Evolutionary conservation across 2,113 vertebrate species (phyloP).

Genomic region (Eulacestoma nigropectus): DNA sequence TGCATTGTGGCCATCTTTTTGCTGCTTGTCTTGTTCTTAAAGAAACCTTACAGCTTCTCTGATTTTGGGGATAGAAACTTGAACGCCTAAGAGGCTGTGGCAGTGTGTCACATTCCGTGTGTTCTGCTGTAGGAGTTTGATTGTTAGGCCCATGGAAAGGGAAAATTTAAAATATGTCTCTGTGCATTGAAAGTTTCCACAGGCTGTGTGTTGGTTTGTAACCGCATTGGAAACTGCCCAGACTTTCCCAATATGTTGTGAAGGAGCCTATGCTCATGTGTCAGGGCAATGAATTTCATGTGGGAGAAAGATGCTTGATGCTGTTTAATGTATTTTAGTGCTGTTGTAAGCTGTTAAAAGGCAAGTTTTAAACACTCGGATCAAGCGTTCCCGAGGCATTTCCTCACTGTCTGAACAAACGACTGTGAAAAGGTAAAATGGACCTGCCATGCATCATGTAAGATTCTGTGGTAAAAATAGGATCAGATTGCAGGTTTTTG

Average conservation of each 20-base stretch:
- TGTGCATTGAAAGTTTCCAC: neutral
- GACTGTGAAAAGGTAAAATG: neutral
- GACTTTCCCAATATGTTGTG: fast-evolving
- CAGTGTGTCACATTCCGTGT: fast-evolving
- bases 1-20: neutral
- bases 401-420: neutral
- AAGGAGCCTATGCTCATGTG: neutral
- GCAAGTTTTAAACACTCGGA: neutral
- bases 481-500: neutral
- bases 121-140: neutral
- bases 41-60: neutral
- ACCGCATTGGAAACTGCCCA: neutral
- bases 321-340: neutral
- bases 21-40: neutral
- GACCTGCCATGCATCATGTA: neutral
- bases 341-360: neutral
- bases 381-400: neutral
- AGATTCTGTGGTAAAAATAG: neutral
- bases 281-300: neutral
- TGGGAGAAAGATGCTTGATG: neutral
- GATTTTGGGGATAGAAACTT: neutral
- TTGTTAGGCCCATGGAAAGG: neutral
- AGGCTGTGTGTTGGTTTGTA: neutral
- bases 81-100: neutral
- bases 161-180: neutral